Conservation (phyloP, 2,888 invertebrate species). For the Clivina fossor region DNA sequence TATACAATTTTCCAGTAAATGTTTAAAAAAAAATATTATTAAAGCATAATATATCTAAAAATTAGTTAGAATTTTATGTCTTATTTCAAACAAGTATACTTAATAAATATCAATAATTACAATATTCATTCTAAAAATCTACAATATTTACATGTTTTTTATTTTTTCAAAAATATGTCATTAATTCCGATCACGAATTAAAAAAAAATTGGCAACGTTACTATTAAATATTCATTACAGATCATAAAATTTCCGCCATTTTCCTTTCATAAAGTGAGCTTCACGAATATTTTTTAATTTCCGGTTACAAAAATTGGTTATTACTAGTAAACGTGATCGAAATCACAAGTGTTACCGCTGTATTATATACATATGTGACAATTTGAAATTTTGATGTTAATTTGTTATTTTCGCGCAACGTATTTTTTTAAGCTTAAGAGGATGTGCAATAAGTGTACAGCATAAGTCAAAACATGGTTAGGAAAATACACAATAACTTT, state of each 20-base stretch:
- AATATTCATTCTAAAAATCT: neutral
- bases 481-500: too few species aligned
- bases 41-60: too few species aligned
- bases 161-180: neutral
- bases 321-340: conserved; percentile 2
- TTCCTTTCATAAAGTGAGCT: too few species aligned
- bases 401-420: neutral
- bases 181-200: neutral
- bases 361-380: neutral
- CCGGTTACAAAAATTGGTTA: conserved; percentile 8
- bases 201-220: neutral
- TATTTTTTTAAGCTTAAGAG: too few species aligned
- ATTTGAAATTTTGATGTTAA: neutral
- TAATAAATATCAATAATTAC: neutral
- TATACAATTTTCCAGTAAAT: too few species aligned
- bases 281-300: conserved; percentile 19
- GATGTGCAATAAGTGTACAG: too few species aligned
- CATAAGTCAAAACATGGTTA: too few species aligned
- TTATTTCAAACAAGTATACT: too few species aligned
- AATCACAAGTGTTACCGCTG: neutral
- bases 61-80: too few species aligned
- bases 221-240: conserved; percentile 17
- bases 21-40: too few species aligned
- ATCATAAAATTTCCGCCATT: neutral
- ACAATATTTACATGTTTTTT: neutral